Conservation (phyloP, 2,888 invertebrate genomes). For the Ormyrus labotus region DNA sequence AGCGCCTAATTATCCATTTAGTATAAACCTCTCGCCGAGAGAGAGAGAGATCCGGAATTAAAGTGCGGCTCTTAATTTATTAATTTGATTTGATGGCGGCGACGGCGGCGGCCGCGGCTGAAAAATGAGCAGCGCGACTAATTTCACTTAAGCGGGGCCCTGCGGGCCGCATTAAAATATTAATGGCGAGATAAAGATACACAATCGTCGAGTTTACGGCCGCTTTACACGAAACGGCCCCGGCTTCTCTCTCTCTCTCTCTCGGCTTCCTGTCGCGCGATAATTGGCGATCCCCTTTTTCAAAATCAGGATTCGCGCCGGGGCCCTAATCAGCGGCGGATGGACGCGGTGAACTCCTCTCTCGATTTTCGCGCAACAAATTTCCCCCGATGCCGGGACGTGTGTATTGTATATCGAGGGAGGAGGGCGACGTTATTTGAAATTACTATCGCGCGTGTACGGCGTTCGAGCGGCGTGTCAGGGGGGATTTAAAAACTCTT, state of each 20-base stretch:
- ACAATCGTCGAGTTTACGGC: slow-evolving; percentile 30
- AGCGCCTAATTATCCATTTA: not conserved
- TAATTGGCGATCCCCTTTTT: too few relatives aligned
- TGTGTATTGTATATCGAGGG: not conserved
- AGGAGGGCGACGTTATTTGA: not conserved
- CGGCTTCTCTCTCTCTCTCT: too few relatives aligned
- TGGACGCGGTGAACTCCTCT: too few relatives aligned
- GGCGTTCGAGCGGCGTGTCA: not conserved
- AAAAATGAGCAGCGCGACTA: slow-evolving; percentile 29
- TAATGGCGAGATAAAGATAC: slow-evolving; percentile 48
- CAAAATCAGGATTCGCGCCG: too few relatives aligned
- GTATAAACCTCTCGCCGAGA: slow-evolving; percentile 12
- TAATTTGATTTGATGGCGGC: not conserved
- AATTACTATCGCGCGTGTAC: not conserved
- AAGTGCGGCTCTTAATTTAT: slow-evolving; percentile 16
- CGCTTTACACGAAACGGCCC: too few relatives aligned
- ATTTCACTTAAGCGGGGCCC: slow-evolving; percentile 43
- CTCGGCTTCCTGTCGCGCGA: too few relatives aligned
- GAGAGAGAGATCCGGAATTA: too few relatives aligned
- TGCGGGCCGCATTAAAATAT: slow-evolving; percentile 35
- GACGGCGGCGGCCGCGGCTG: not conserved
- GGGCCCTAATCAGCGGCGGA: too few relatives aligned
- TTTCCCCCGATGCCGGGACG: not conserved
- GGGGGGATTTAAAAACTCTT: slow-evolving; percentile 11
- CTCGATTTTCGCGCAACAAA: too few relatives aligned